Conservation (phyloP, 2,888 invertebrate genomes). For the Xestia c-nigrum region DNA sequence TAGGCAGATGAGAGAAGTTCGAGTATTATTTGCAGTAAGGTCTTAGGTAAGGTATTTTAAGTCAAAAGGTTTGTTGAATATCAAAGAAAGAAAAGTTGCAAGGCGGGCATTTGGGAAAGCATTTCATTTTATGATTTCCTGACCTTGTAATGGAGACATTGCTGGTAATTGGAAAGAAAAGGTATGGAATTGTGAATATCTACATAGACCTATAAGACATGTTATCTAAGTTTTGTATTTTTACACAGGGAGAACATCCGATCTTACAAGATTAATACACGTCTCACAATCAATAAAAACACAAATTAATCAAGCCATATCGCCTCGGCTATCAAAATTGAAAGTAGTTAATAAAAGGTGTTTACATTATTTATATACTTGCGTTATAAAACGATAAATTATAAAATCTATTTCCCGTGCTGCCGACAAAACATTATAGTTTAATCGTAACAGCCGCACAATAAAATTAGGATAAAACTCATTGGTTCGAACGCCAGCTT, state of each 20-base stretch:
- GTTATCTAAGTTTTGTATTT: neutral
- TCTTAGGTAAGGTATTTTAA: neutral
- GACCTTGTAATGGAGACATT: neutral
- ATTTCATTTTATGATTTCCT: neutral
- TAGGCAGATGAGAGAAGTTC: neutral
- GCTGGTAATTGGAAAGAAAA: neutral
- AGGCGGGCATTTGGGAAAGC: neutral
- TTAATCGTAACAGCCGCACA: conserved; percentile 76
- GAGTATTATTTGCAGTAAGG: neutral
- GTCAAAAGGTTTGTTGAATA: too few species aligned
- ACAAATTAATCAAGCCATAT: conserved; percentile 57
- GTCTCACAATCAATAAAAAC: conserved; percentile 59
- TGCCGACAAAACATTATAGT: conserved; percentile 68
- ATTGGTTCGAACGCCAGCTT: conserved; percentile 83
- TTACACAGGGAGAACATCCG: conserved; percentile 19
- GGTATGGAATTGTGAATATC: neutral
- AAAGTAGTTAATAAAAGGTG: conserved; percentile 63
- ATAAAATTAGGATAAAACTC: conserved; percentile 86
- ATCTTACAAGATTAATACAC: conserved; percentile 37
- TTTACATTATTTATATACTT: conserved; percentile 67
- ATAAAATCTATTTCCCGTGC: conserved; percentile 67
- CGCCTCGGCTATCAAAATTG: conserved; percentile 57
- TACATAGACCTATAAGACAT: neutral
- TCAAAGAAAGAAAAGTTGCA: neutral
- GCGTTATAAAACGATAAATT: conserved; percentile 67